phyloP scores from a whole-genome alignment of 2,888 invertebrate genomes.

The Coremacera marginata region DNA sequence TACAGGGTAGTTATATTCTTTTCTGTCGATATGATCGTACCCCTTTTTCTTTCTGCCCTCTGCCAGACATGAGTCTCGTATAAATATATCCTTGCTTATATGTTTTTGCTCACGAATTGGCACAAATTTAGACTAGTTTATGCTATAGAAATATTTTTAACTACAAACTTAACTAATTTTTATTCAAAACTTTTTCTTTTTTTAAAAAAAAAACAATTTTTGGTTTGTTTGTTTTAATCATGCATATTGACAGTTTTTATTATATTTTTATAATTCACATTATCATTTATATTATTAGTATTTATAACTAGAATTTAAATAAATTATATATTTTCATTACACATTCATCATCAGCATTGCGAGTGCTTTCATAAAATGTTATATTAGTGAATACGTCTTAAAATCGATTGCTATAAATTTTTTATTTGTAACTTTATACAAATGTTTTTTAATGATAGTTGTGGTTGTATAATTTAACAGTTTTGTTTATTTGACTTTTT shows the following conservation, averaged over 20 bases:
- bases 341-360: not conserved
- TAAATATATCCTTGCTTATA: too few relatives aligned
- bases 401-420: not conserved
- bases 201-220: too few relatives aligned
- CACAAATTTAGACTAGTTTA: too few relatives aligned
- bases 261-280: not conserved
- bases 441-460: not conserved
- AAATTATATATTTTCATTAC: not conserved
- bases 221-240: too few relatives aligned
- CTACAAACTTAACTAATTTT: too few relatives aligned
- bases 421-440: slow-evolving; percentile 15
- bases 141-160: too few relatives aligned
- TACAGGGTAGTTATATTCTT: too few relatives aligned
- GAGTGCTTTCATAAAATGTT: not conserved
- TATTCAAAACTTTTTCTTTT: too few relatives aligned
- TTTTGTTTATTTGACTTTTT: not conserved
- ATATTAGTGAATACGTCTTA: not conserved
- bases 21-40: too few relatives aligned
- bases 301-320: not conserved
- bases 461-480: not conserved
- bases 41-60: too few relatives aligned
- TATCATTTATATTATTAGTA: not conserved
- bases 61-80: too few relatives aligned
- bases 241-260: not conserved
- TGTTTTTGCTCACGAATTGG: too few relatives aligned